A percentile compares a stretch with the other conserved stretches of the same genome.
phyloP scores from a whole-genome alignment of 2,888 invertebrate genomes.

The Saturnia pavonia region DNA sequence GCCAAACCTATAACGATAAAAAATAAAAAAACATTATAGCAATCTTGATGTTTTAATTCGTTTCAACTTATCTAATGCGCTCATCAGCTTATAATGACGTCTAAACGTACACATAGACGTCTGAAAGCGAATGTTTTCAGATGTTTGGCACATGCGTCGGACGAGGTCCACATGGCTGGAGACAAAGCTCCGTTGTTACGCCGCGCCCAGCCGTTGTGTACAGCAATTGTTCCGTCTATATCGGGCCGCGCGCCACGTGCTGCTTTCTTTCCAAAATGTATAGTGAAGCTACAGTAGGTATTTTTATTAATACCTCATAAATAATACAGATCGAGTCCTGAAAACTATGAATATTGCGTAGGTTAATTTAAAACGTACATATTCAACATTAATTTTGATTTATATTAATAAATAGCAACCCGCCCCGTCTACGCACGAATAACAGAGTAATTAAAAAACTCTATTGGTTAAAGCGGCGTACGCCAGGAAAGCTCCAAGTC shows the following conservation, averaged over 20 bases:
- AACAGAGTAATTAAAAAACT: too few relatives aligned
- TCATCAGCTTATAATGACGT: not conserved
- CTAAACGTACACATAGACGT: conserved; percentile 29
- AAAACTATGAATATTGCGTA: too few relatives aligned
- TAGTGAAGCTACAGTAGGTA: not conserved
- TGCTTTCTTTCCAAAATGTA: conserved; percentile 25
- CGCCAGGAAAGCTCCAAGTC: too few relatives aligned
- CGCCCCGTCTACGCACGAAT: too few relatives aligned
- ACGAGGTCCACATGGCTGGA: conserved; percentile 47
- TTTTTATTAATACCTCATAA: not conserved
- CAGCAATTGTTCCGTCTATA: conserved; percentile 31
- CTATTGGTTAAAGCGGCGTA: too few relatives aligned
- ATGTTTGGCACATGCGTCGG: conserved; percentile 60
- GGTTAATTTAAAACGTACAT: too few relatives aligned
- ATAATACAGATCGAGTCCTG: not conserved
- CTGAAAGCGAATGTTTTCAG: conserved; percentile 45
- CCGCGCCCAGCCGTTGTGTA: conserved; percentile 22
- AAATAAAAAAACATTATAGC: too few relatives aligned
- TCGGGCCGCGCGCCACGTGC: conserved; percentile 37
- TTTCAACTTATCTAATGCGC: not conserved
- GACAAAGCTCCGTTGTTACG: conserved; percentile 59
- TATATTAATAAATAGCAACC: too few relatives aligned
- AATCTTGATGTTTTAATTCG: not conserved
- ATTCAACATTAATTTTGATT: too few relatives aligned
- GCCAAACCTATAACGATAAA: too few relatives aligned